Evolutionary conservation across 2,113 vertebrate species (phyloP).

Genomic region (Drymodes brunneopygia): DNA sequence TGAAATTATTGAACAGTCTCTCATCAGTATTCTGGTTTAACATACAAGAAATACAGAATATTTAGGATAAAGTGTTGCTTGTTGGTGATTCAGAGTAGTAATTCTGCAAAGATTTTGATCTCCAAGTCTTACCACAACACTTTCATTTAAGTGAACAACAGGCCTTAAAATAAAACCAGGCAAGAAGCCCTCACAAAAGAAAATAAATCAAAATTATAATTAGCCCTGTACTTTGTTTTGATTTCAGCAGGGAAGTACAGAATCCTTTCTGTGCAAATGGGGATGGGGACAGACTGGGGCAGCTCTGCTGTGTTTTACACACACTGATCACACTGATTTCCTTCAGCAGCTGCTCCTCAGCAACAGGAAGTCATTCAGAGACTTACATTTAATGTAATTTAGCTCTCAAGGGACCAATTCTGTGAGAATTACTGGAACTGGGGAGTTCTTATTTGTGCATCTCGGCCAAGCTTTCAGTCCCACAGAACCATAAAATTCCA

Average conservation of each 20-base stretch:
- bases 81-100: not conserved
- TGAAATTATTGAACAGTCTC: not conserved
- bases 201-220: not conserved
- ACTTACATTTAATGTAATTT: not conserved
- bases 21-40: not conserved
- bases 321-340: not conserved
- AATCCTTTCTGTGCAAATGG: not conserved
- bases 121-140: not conserved
- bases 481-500: not conserved
- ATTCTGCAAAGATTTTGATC: not conserved
- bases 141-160: not conserved
- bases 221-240: not conserved
- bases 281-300: not conserved
- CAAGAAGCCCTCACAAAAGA: not conserved
- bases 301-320: not conserved
- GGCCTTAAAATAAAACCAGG: not conserved
- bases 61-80: not conserved
- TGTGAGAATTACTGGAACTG: not conserved
- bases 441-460: not conserved
- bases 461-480: not conserved
- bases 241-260: not conserved
- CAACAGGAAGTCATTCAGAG: not conserved
- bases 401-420: not conserved
- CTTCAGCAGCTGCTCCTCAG: not conserved
- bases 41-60: not conserved